These are phyloP conservation scores for Strigops habroptila DNA, from an alignment of 2,113 vertebrate genomes.

Conservation along the genomic window DNA sequence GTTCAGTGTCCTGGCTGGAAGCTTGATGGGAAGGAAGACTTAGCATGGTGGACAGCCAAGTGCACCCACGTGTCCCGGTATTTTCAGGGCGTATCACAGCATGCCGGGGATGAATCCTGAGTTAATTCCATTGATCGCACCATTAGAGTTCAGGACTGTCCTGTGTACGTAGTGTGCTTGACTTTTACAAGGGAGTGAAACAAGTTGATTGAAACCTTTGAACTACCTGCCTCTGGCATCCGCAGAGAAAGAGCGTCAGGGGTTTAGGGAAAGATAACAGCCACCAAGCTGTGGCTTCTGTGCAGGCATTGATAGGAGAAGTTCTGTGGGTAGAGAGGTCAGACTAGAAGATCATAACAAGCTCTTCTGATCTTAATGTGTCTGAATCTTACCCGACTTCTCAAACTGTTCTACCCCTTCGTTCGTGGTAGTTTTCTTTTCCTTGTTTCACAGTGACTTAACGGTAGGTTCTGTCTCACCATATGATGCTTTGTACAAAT, in stretches of 20 bases:
- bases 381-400: neutral
- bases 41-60: neutral
- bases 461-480: neutral
- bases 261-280: neutral
- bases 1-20: neutral
- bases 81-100: neutral
- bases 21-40: neutral
- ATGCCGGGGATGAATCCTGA: neutral
- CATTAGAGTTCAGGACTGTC: neutral
- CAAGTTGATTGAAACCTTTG: neutral
- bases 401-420: neutral
- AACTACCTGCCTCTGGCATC: neutral
- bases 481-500: rapidly evolving
- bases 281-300: neutral
- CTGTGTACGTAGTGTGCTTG: neutral
- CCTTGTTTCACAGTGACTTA: neutral
- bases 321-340: neutral
- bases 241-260: neutral
- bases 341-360: neutral
- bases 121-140: neutral
- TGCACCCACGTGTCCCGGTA: neutral
- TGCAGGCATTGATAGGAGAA: neutral
- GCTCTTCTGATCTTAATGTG: neutral
- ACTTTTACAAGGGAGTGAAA: neutral
- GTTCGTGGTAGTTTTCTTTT: neutral